Evolutionary conservation across 2,797 vertebrate species (phyloP), one percentile per base, ranked within the genome.

Genomic region (Moxostoma hubbsi): DNA sequence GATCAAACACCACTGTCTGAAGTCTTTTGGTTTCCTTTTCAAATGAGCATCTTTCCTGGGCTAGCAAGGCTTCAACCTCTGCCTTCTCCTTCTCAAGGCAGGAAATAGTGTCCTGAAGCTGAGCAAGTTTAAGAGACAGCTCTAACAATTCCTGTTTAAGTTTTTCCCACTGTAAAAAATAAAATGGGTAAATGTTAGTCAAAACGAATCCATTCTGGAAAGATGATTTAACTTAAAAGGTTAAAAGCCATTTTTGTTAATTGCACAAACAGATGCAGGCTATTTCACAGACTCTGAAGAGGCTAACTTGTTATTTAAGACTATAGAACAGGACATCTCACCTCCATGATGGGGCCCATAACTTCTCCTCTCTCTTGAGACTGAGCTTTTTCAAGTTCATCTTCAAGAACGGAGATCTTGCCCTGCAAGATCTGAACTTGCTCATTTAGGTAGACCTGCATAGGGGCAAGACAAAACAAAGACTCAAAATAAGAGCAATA

Each of bases 321-420:
- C 36, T 36, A 36, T 36, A 36, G 36, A 36, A 36, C 50, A 5
- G 43, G 59, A 65, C 5, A 43, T n/a, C 45, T 70, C 90, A 98
- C 98, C 97, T 98, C 95, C 84, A 99, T 91, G 73, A 95, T 43
- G 0, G 96, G 94, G 0, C 95, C 95, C 91, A 99, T 92, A 73
- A 97, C 96, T 82, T 99, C 98, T 15, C 98, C 98, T 51, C 90
- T 92, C 81, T 95, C 94, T 64, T 91, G 91, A n/a, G 81, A 5
- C 4, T 89, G 87, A 79, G 92, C 87, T 73, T 72, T 93, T 12
- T 85, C 84, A 69, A 98, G 75, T 75, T 95, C 94, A 4, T 98
- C 97, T 75, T 98, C 95, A 79, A 98, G 89, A 86, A 94, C 90
- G 2, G 95, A 95, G 47, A 98, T 93, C 86, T 98, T 99, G 55